Percentiles rank a stretch among this genome's conserved stretches.
Evolutionary conservation across 2,888 invertebrate genomes (phyloP).

Genomic region (Acronicta alni): DNA sequence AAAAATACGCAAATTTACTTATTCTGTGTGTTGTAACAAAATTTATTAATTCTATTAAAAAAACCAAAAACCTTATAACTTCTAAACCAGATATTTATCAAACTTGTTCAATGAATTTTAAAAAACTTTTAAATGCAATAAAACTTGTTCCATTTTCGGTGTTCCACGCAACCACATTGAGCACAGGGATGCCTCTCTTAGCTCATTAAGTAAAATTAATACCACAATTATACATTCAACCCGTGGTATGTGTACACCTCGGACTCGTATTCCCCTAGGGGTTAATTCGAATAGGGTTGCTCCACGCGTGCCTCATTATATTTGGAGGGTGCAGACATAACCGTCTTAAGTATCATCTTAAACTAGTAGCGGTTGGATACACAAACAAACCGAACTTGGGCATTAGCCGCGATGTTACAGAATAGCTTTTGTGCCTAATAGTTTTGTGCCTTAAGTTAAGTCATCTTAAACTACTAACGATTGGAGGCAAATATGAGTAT

Average conservation of each 20-base stretch:
- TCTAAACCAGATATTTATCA: neutral
- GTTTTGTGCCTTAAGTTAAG: neutral
- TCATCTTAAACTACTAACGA: too few relatives aligned
- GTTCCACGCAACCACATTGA: constrained; percentile 8
- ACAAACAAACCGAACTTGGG: constrained; percentile 45
- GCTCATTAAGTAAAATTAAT: constrained; percentile 58
- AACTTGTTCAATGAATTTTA: constrained; percentile 17
- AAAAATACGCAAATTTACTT: too few relatives aligned
- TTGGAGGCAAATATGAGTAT: too few relatives aligned
- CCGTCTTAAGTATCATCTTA: constrained; percentile 61
- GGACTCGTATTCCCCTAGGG: constrained; percentile 50
- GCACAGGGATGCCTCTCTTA: constrained; percentile 17
- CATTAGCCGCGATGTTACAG: constrained; percentile 35
- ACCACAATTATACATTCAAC: constrained; percentile 51
- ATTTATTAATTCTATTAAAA: neutral
- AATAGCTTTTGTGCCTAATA: neutral
- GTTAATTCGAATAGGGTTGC: constrained; percentile 63
- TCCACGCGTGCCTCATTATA: constrained; percentile 68
- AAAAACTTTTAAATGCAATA: constrained; percentile 5
- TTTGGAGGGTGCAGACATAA: constrained; percentile 62
- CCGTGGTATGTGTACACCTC: constrained; percentile 29
- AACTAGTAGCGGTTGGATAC: constrained; percentile 57
- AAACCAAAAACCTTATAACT: constrained; percentile 14
- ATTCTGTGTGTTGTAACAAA: too few relatives aligned
- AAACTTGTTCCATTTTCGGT: constrained; percentile 15